A percentile compares a stretch with the other conserved stretches of the same genome.
phyloP scores from a whole-genome alignment of 2,113 vertebrate genomes.

The Prochilodus magdalenae region DNA sequence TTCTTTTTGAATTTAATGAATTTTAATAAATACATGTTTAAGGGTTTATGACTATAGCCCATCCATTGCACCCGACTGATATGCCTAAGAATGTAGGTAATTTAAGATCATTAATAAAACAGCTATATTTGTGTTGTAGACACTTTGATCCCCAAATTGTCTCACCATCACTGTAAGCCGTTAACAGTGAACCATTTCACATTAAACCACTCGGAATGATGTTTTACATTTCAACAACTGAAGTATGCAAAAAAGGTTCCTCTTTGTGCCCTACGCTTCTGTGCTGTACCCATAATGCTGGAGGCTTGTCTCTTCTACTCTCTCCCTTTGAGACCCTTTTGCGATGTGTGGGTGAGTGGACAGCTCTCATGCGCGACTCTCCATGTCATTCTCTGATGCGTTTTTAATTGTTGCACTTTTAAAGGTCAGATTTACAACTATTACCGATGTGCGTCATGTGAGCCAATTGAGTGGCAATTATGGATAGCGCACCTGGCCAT shows the following conservation, averaged over 20 bases:
- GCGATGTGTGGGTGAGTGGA: neutral
- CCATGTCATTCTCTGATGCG: conserved; percentile 44
- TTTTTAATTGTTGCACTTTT: conserved; percentile 59
- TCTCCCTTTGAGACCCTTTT: neutral
- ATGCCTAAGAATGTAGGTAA: too few species aligned
- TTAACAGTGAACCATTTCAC: too few species aligned
- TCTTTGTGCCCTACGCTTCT: neutral
- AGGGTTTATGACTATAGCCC: too few species aligned
- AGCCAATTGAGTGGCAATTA: conserved; percentile 56
- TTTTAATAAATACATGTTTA: too few species aligned
- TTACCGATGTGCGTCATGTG: conserved; percentile 43
- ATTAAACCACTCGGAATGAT: too few species aligned
- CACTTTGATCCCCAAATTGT: too few species aligned
- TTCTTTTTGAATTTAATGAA: too few species aligned
- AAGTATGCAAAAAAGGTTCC: neutral
- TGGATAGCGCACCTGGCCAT: conserved; percentile 31
- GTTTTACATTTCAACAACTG: too few species aligned
- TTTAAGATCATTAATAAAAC: too few species aligned
- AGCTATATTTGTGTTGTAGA: too few species aligned
- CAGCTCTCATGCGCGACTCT: neutral
- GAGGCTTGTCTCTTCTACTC: neutral
- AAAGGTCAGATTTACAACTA: conserved; percentile 56
- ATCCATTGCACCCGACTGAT: too few species aligned
- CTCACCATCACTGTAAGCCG: too few species aligned
- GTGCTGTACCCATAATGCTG: neutral